Base-by-base conservation (phyloP, 2,113 vertebrate species). In the Lamprotornis superbus region DNA sequence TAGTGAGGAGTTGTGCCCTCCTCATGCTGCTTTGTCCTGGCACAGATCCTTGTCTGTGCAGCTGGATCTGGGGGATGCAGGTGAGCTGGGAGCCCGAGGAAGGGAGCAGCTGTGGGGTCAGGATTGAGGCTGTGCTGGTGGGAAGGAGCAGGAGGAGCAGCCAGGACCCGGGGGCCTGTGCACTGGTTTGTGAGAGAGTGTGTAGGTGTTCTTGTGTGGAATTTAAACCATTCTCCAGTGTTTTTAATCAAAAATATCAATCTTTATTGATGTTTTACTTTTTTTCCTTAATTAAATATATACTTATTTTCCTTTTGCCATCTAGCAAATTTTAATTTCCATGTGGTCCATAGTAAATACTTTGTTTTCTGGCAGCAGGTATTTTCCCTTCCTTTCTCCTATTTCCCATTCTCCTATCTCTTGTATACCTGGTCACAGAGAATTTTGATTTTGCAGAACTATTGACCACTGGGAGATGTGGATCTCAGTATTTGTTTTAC, bases 11-110 rank as follows among this genome's bases (percentile, higher is more conserved):
- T 24, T 76, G 20, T 83, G 39, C 60, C 47, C 23, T 31, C 60
- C 52, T 63, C 5, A 0, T 4, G 21, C 49, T 39, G 1, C 57
- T 37, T 53, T 5, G 10, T 53, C n/a, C 70, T 60, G 0, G 2
- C 55, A 4, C 9, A 7, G 31, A 16, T 70, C 3, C 31, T 39
- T 57, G 60, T 49, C 23, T 39, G 50, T 69, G 75, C 2, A 2
- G 21, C 74, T 53, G 73, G 16, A 8, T 59, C 55, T 65, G 69
- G 40, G 28, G 61, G 30, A 0, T 39, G 27, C 22, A 0, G 47
- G 31, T 49, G 47, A 11, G 1, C 8, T 40, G 52, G 67, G 52
- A 78, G 22, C 50, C 11, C 1, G 2, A 33, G 78, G 55, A 24
- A 19, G 22, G 57, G 40, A 16, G 5, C 13, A 4, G 47, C 40